phyloP scores from a whole-genome alignment of 2,797 vertebrate species.

The Halcyon smyrnensis region DNA sequence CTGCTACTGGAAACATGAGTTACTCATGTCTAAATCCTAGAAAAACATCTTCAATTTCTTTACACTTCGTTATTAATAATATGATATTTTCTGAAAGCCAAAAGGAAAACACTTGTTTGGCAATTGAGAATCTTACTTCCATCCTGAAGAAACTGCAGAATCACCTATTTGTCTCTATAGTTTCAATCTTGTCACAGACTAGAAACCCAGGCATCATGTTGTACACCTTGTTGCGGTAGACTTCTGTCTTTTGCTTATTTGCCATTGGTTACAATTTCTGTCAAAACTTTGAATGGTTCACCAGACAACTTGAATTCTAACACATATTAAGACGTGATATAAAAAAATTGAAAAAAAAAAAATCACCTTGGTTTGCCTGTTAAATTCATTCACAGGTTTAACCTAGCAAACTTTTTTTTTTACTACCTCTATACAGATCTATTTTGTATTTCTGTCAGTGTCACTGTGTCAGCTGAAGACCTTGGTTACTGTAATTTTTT shows the following conservation, averaged over 20 bases:
- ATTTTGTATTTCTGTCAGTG: not conserved
- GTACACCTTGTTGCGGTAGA: not conserved
- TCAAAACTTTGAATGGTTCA: not conserved
- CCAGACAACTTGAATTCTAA: not conserved
- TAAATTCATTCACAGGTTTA: not conserved
- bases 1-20: not conserved
- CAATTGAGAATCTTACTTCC: not conserved
- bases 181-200: not conserved
- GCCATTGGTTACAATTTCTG: not conserved
- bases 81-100: rapidly evolving
- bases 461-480: not conserved
- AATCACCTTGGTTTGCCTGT: not conserved
- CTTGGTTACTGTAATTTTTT: not conserved
- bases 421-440: not conserved
- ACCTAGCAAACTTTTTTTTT: not conserved
- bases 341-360: not conserved
- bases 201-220: not conserved
- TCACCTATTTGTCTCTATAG: not conserved
- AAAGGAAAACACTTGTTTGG: not conserved
- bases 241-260: not conserved
- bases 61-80: not conserved
- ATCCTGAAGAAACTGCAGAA: not conserved
- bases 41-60: not conserved
- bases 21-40: not conserved
- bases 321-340: not conserved